Evolutionary conservation across 2,888 invertebrate genomes (phyloP).

Genomic region (Apoda limacodes): DNA sequence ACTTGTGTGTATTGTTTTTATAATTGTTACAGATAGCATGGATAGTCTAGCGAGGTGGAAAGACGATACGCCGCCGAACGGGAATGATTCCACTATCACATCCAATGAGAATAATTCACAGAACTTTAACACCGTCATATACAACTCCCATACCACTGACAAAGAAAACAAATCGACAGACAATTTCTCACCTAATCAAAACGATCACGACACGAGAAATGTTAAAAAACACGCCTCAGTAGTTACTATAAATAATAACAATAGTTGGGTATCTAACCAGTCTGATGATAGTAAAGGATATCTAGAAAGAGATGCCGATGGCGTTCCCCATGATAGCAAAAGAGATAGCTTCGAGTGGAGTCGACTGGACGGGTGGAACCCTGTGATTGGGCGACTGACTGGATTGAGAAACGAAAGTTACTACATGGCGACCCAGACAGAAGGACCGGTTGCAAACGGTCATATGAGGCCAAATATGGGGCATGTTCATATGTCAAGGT

Average conservation of each 20-base stretch:
- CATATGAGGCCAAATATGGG: slow-evolving; percentile 48
- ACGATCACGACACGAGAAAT: slow-evolving; percentile 38
- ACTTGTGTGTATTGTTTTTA: no score
- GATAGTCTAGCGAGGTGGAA: slow-evolving; percentile 67
- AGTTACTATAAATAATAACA: slow-evolving; percentile 61
- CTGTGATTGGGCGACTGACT: slow-evolving; percentile 89
- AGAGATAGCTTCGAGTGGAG: slow-evolving; percentile 70
- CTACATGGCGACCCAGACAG: slow-evolving; percentile 82
- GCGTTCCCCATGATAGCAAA: slow-evolving; percentile 56
- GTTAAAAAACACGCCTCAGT: slow-evolving; percentile 60
- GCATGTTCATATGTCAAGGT: slow-evolving; percentile 54
- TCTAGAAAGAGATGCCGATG: slow-evolving; percentile 57
- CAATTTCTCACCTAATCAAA: slow-evolving; percentile 28
- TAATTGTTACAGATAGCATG: slow-evolving; percentile 58
- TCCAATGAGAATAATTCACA: slow-evolving; percentile 48
- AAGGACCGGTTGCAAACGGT: slow-evolving; percentile 65
- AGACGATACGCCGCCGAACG: slow-evolving; percentile 65
- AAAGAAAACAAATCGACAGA: slow-evolving; percentile 49
- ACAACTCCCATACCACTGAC: slow-evolving; percentile 42
- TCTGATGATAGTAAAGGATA: slow-evolving; percentile 64
- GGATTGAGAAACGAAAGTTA: slow-evolving; percentile 91
- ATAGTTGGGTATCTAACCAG: slow-evolving; percentile 62
- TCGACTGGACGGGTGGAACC: slow-evolving; percentile 81
- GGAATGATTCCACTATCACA: slow-evolving; percentile 55
- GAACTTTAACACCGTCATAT: slow-evolving; percentile 61